phyloP scores from a whole-genome alignment of 1,140 invertebrate species.

The Drosophila elegans region DNA sequence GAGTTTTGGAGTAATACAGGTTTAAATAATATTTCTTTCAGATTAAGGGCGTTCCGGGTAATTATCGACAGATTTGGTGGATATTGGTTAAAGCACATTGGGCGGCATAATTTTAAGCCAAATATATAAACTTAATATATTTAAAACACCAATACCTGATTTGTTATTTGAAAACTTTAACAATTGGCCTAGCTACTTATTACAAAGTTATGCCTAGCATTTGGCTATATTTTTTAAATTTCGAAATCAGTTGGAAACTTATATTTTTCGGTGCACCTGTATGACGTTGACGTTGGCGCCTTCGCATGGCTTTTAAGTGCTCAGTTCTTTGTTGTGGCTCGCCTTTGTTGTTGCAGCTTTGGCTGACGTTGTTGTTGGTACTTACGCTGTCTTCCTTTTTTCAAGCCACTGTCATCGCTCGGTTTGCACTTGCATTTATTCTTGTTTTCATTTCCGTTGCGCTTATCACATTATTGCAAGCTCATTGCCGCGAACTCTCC shows the following conservation, averaged over 20 bases:
- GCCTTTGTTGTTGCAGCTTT: constrained; percentile 40
- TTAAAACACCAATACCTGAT: too few relatives aligned
- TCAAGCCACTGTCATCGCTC: constrained; percentile 55
- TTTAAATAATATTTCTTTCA: too few relatives aligned
- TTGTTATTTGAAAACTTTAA: too few relatives aligned
- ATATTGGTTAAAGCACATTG: too few relatives aligned
- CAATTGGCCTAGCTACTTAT: too few relatives aligned
- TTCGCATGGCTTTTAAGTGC: constrained; percentile 65
- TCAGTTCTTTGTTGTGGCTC: constrained; percentile 66
- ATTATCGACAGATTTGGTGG: too few relatives aligned
- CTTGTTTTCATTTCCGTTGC: constrained; percentile 79
- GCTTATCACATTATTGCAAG: constrained; percentile 82
- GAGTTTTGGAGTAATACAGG: too few relatives aligned
- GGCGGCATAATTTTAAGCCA: too few relatives aligned
- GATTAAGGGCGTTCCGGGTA: too few relatives aligned
- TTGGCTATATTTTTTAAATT: too few relatives aligned
- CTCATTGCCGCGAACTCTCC: constrained; percentile 69
- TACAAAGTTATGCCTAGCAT: too few relatives aligned
- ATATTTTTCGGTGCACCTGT: constrained; percentile 11
- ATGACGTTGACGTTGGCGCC: constrained; percentile 42
- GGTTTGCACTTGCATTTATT: constrained; percentile 56
- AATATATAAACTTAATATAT: too few relatives aligned
- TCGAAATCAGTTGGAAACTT: background rate
- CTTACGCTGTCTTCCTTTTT: constrained; percentile 22
- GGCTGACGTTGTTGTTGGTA: constrained; percentile 16